Evolutionary conservation across 2,113 vertebrate species (phyloP), one percentile per base, ranked within the genome.

Genomic region (Pygoscelis adeliae): DNA sequence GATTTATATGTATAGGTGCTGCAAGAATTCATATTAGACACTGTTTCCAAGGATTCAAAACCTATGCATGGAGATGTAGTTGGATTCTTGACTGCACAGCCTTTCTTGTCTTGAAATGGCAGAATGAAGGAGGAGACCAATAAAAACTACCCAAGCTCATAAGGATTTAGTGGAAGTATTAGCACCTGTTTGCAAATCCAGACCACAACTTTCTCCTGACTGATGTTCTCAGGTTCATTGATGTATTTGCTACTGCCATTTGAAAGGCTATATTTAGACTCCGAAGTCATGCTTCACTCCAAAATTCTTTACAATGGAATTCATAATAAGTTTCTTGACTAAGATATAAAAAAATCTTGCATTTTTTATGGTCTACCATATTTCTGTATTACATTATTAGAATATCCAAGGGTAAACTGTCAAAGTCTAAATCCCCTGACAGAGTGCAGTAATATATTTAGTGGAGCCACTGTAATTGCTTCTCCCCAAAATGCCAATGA

Each of bases 381-480:
- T 92, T 96, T 95, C 61, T 86, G 2, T 74, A 62, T 66, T 73
- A 95, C 42, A 46, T 53, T 53, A 42, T 87, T 79, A 72, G 63
- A 81, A 66, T 61, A 84, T 70, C 46, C 94, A 96, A 95, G 95
- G 84, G 82, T 89, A 93, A 96, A 92, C 34, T 59, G 65, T 40
- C 93, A 93, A 83, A 70, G 66, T 90, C 85, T 83, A 76, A 96
- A 90, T 90, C n/a, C 70, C 46, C 66, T 88, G 58, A 88, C 47
- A 92, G 44, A 87, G 29, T 58, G 56, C 66, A 74, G 49, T 44
- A 82, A 94, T 96, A 96, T 94, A 97, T 96, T 77, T 90, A 69
- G n/a, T 82, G 79, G 36, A 87, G 36, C 42, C 49, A 50, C 36
- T 84, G 42, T 61, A 91, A 94, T 83, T 88, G 46, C 70, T 96